Conservation (phyloP, 2,113 vertebrate species). For the Sebastes schlegelii region DNA sequence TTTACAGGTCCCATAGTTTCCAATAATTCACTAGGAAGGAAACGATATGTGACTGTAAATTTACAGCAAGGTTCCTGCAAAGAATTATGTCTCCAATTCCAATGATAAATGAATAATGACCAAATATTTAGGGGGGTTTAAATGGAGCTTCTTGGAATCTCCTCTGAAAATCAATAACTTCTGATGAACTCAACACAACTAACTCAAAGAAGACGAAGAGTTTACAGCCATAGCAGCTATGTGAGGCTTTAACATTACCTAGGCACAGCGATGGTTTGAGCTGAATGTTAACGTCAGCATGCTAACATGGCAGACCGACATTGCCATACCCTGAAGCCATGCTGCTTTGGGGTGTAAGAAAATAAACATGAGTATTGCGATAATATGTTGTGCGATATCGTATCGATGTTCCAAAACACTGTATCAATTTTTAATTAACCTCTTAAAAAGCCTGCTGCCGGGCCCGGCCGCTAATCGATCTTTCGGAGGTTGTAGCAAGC, state of each 20-base stretch:
- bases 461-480: no score
- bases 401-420: no score
- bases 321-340: background rate
- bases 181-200: background rate
- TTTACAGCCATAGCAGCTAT: background rate
- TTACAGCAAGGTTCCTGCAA: background rate
- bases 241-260: background rate
- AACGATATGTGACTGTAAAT: background rate
- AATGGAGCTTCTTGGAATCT: background rate
- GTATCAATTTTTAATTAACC: no score
- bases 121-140: background rate
- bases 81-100: background rate
- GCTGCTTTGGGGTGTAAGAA: no score
- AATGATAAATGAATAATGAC: background rate
- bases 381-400: no score
- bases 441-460: no score
- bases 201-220: background rate
- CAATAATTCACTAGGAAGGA: background rate
- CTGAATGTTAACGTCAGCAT: background rate
- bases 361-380: no score
- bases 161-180: background rate
- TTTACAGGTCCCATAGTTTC: background rate
- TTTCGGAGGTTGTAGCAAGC: no score
- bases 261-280: background rate
- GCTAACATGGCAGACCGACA: background rate